A percentile compares a stretch with the other conserved stretches of the same genome.
Conservation (phyloP, 2,113 vertebrate genomes). For the Poecile atricapillus region DNA sequence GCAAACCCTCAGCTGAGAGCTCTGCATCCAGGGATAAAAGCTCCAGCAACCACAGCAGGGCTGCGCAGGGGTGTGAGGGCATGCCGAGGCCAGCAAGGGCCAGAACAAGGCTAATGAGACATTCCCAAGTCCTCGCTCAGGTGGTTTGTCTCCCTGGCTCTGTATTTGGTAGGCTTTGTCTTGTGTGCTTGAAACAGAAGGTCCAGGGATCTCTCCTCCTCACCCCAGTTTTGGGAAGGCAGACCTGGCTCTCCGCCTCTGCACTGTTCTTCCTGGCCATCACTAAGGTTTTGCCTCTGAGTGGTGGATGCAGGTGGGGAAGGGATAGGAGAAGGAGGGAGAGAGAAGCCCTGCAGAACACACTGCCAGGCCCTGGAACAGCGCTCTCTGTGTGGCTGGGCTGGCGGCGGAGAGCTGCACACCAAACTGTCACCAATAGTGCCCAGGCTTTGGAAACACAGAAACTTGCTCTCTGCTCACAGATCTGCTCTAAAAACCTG, state of each 20-base stretch:
- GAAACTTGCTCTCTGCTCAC: background rate
- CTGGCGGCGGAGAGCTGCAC: background rate
- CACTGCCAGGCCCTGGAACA: background rate
- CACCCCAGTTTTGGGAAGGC: background rate
- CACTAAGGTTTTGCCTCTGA: background rate
- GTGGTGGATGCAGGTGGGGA: background rate
- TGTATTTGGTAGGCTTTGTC: background rate
- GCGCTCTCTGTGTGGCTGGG: background rate
- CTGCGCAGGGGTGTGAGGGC: background rate
- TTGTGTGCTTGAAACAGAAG: background rate
- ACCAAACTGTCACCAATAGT: background rate
- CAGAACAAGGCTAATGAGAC: background rate
- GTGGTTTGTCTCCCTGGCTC: background rate
- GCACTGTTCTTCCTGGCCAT: background rate
- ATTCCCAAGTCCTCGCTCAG: accelerated
- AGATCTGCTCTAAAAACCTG: background rate
- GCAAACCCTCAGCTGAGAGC: background rate
- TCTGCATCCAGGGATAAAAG: background rate
- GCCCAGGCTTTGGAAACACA: background rate
- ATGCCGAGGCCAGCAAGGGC: background rate
- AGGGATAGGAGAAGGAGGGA: background rate
- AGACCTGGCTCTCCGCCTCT: background rate
- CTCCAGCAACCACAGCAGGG: background rate
- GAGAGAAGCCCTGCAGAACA: background rate
- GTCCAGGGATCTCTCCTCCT: background rate